Evolutionary conservation across 1,140 invertebrate genomes (phyloP).

Genomic region (Apis florea): DNA sequence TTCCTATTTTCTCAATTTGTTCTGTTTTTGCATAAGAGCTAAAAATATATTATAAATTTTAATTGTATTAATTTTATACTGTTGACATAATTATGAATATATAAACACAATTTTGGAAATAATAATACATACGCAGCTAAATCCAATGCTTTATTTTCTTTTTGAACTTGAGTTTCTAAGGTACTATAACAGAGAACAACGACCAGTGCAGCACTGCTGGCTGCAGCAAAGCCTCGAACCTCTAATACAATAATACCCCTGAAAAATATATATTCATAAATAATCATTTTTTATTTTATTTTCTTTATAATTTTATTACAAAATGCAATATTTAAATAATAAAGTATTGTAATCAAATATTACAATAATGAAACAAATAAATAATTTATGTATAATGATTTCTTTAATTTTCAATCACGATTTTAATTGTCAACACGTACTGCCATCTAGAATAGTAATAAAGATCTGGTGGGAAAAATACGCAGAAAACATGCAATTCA

Average conservation of each 20-base stretch:
- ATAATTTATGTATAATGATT: background rate
- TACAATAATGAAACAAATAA: background rate
- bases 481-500: slow-evolving; percentile 47
- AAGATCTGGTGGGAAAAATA: slow-evolving; percentile 26
- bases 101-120: background rate
- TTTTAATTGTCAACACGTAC: slow-evolving; percentile 36
- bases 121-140: slow-evolving; percentile 62
- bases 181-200: slow-evolving; percentile 73
- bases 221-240: slow-evolving; percentile 74
- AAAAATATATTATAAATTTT: slow-evolving; percentile 45
- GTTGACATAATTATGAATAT: background rate
- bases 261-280: slow-evolving; percentile 14
- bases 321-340: background rate
- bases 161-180: slow-evolving; percentile 71
- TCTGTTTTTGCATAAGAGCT: slow-evolving; percentile 68
- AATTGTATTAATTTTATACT: too few relatives aligned
- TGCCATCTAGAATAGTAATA: slow-evolving; percentile 35
- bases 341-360: background rate
- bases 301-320: background rate
- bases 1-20: slow-evolving; percentile 69
- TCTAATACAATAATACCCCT: slow-evolving; percentile 75
- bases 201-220: slow-evolving; percentile 77
- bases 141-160: slow-evolving; percentile 58
- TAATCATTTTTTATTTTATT: background rate
- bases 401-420: background rate